These are phyloP conservation scores for Thymelicus sylvestris DNA, from an alignment of 2,888 invertebrate genomes.

Conservation along the genomic window DNA sequence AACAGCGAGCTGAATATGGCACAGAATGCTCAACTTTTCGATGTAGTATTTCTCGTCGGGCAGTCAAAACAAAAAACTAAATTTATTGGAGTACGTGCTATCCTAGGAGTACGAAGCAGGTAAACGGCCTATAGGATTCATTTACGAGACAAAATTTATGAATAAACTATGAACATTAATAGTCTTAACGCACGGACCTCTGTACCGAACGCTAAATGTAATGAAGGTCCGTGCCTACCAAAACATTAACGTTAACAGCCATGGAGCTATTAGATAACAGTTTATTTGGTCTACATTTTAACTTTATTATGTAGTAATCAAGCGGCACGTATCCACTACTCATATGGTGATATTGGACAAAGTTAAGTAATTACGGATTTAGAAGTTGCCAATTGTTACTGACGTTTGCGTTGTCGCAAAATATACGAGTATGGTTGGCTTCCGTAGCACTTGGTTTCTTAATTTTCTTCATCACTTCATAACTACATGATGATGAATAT, in stretches of 20 bases:
- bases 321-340: background rate
- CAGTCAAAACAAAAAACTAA: conserved; percentile 96
- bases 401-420: too few species aligned
- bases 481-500: too few species aligned
- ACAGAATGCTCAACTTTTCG: conserved; percentile 93
- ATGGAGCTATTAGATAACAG: background rate
- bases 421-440: too few species aligned
- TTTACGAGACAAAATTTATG: background rate
- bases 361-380: background rate
- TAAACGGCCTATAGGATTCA: conserved; percentile 53
- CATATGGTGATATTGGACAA: background rate
- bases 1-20: conserved; percentile 92
- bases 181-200: background rate
- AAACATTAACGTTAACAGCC: background rate
- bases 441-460: too few species aligned
- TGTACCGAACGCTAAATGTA: background rate
- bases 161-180: background rate
- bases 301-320: too few species aligned
- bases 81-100: conserved; percentile 95
- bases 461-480: too few species aligned
- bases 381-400: background rate
- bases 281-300: background rate
- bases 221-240: background rate
- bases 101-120: conserved; percentile 95
- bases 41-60: conserved; percentile 95